These are phyloP conservation scores for Nannobrachium achirus DNA, from an alignment of 2,113 vertebrate species.

Conservation along the genomic window DNA sequence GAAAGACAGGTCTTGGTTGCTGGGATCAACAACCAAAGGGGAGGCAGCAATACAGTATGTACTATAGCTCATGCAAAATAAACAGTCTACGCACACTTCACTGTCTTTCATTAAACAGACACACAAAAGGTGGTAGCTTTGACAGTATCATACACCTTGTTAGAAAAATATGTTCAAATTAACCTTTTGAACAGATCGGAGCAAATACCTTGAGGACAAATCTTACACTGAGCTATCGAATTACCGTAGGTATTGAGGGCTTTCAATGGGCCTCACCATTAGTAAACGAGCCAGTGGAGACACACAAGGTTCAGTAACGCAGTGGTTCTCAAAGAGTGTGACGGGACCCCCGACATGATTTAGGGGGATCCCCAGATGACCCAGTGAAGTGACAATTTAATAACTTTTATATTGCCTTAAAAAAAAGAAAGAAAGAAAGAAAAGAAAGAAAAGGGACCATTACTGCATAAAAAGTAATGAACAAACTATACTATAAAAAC, in stretches of 20 bases:
- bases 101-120: constrained; percentile 27
- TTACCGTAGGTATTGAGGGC: constrained; percentile 14
- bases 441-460: no score
- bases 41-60: constrained; percentile 2
- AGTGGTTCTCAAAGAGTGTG: no score
- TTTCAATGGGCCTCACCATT: background rate
- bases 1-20: constrained; percentile 17
- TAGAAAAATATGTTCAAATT: constrained; percentile 1
- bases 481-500: no score
- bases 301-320: no score
- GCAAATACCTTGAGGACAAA: constrained; percentile 1
- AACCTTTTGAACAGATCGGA: constrained; percentile 15
- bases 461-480: no score
- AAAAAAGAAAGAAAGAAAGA: no score
- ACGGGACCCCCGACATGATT: no score
- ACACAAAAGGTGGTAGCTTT: constrained; percentile 6
- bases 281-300: background rate
- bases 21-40: constrained; percentile 15
- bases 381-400: no score
- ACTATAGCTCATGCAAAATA: constrained; percentile 61
- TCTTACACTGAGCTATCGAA: constrained; percentile 24
- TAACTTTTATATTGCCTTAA: no score
- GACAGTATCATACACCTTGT: background rate
- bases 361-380: no score
- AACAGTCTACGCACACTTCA: constrained; percentile 15